Evolutionary conservation across 2,113 vertebrate genomes (phyloP), one percentile per base, ranked within the genome.

Genomic region (Chamaea fasciata): DNA sequence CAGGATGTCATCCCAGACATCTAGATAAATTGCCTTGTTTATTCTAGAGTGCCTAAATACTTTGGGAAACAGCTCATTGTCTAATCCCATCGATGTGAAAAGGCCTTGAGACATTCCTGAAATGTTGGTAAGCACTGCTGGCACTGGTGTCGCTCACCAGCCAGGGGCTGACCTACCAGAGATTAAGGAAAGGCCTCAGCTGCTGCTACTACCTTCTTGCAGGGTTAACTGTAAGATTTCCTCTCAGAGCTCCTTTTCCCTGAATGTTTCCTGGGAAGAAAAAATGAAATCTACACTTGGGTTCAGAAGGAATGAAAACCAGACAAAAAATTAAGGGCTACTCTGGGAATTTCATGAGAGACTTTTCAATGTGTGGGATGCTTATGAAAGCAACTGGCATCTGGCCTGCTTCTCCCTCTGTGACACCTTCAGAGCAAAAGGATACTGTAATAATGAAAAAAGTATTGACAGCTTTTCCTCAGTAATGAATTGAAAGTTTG

Each of bases 401-500:
- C 60, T 92, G 77, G n/a, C 11, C 30, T 83, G 13, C 18, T 83
- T 80, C 27, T 84, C 37, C 57, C 20, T 60, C 60, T 81, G 46
- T 67, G 83, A 71, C 35, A 81, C 85, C 64, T 93, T 81, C 79
- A 89, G 85, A 83, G 71, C 79, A 87, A 88, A 92, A 86, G 53
- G 41, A 90, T 75, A 75, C 15, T 24, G 19, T 41, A 90, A 94
- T 39, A 90, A 92, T 49, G 55, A 77, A 91, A 91, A 93, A 90
- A 81, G 50, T 89, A 83, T 63, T 81, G 82, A 81, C 78, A 93
- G 68, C 11, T 44, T 86, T 86, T 83, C 52, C 13, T 68, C 39
- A 42, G 52, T 60, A 94, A 95, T 68, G 79, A 95, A 94, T 86
- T 92, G 84, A 68, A 90, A 90, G 56, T 93, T 88, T 90, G 67